Base-by-base conservation (phyloP, 2,797 vertebrate species). In the Megalops cyprinoides region DNA sequence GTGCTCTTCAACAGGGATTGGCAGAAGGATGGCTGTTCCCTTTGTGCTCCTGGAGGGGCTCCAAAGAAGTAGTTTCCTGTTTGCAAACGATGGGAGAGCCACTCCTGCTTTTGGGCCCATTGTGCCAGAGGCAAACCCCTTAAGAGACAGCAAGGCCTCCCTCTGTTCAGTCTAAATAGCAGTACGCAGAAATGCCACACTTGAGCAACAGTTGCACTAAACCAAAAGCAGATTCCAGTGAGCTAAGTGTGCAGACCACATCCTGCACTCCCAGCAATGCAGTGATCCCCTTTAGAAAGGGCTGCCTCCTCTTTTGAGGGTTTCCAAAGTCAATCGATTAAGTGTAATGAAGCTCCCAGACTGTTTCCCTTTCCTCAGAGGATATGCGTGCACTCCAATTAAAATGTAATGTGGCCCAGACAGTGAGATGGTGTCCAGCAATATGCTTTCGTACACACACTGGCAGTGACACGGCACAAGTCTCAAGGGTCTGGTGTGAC, bases 211-310 rank as follows among this genome's bases (percentile, higher is more conserved):
- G 48, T 79, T 79, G 31, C 67, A 76, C 71, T 82, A 79, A 83
- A 87, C 74, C 84, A 82, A 88, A 88, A 90, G 88, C 84, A 87
- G 84, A 91, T 85, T 81, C 53, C 74, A 55, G 71, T 74, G 46
- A 42, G 67, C 39, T 23, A 71, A 71, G 20, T 44, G 37, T 67
- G 46, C 76, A 78, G 9, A 56, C 76, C 81, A 82, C 76, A 74
- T 78, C 81, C 65, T 74, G 76, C 55, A 53, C 78, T 81, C 65
- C 51, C 10, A 76, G 81, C 51, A 79, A 44, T 25, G n/a, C 37
- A 12, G 69, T 51, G 37, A 56, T 56, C 51, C 69, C 67, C 60
- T 79, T 67, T 44, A 25, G 15, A 71, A n/a, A 71, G 65, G 65
- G 28, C 51, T 18, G 10, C 78, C 44, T 79, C 65, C 78, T 42